phyloP scores from a whole-genome alignment of 2,888 invertebrate genomes.

The Melanchra persicariae region DNA sequence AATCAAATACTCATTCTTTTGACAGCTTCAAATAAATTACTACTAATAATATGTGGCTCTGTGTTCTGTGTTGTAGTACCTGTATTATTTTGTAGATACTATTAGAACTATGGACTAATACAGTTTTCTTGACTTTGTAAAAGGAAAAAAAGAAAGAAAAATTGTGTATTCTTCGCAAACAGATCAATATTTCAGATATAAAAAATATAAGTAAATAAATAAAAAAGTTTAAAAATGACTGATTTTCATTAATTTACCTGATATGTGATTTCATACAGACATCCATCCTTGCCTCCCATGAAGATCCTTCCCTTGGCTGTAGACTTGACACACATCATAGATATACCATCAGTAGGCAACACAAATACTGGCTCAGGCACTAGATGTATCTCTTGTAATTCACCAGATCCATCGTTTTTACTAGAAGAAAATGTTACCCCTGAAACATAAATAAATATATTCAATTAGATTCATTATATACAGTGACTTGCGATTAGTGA shows the following conservation, averaged over 20 bases:
- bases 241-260: conserved; percentile 91
- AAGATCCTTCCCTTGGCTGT: conserved; percentile 97
- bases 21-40: neutral
- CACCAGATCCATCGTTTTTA: conserved; percentile 86
- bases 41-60: neutral
- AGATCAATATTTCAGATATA: too few species aligned
- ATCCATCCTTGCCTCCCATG: conserved; percentile 98
- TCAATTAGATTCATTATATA: neutral
- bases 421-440: conserved; percentile 91
- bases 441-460: conserved; percentile 63
- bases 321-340: conserved; percentile 95
- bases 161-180: too few species aligned
- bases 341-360: conserved; percentile 96
- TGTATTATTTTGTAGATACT: neutral
- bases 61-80: neutral
- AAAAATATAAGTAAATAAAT: too few species aligned
- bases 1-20: neutral
- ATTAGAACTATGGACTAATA: neutral
- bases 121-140: neutral
- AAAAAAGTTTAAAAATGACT: neutral
- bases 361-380: conserved; percentile 98
- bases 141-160: too few species aligned
- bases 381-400: conserved; percentile 95
- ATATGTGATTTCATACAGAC: conserved; percentile 98
- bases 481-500: neutral